A percentile compares a stretch with the other conserved stretches of the same genome.
Conservation (phyloP, 64 coral and sea anemone genomes). For the Montipora foliosa region DNA sequence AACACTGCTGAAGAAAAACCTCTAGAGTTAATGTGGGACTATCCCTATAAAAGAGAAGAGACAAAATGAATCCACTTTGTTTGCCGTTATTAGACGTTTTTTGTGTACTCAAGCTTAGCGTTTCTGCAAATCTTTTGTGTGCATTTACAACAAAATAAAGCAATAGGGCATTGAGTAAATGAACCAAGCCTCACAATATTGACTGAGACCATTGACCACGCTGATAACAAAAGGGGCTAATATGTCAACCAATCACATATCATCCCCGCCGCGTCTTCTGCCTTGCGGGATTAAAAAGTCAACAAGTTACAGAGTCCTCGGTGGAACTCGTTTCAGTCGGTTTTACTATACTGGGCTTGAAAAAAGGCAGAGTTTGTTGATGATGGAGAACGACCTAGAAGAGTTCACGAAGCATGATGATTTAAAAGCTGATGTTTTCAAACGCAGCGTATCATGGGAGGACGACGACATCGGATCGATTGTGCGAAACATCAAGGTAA, state of each 20-base stretch:
- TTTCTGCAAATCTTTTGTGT: not conserved
- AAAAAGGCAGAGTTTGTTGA: not conserved
- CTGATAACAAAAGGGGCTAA: not conserved
- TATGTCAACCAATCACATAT: slow-evolving; percentile 33
- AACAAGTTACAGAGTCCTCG: not conserved
- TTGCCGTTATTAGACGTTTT: not conserved
- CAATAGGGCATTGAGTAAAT: slow-evolving; percentile 54
- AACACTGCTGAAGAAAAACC: too few species aligned
- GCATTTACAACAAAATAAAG: slow-evolving; percentile 49
- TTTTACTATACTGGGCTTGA: not conserved
- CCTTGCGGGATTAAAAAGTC: slow-evolving; percentile 13
- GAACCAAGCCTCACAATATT: slow-evolving; percentile 1
- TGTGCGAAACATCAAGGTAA: slow-evolving; percentile 70
- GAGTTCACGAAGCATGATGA: not conserved
- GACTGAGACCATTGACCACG: slow-evolving; percentile 28
- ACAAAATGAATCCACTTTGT: not conserved
- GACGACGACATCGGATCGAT: slow-evolving; percentile 68
- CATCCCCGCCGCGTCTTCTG: slow-evolving; percentile 23
- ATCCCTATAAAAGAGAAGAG: not conserved
- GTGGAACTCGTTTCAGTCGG: not conserved
- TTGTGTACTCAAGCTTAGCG: slow-evolving; percentile 28
- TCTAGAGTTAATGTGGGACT: not conserved
- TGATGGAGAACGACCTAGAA: not conserved
- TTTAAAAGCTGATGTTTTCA: not conserved
- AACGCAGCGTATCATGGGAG: slow-evolving; percentile 14